Evolutionary conservation across 2,888 invertebrate species (phyloP).

Genomic region (Clunio marinus): DNA sequence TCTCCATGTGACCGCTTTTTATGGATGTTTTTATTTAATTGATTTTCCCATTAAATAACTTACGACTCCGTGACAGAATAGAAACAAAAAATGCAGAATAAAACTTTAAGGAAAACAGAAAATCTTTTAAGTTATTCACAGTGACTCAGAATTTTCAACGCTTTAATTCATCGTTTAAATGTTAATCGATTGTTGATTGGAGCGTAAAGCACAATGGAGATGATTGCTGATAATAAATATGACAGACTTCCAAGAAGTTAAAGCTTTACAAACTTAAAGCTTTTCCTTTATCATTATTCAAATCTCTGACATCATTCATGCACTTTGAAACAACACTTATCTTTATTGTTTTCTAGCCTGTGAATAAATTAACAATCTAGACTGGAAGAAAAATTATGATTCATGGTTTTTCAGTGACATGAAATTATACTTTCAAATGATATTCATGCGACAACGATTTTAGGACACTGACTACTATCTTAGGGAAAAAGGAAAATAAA

Average conservation of each 20-base stretch:
- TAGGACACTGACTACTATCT: slow-evolving; percentile 39
- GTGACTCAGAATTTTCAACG: slow-evolving; percentile 13
- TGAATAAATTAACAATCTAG: slow-evolving; percentile 35
- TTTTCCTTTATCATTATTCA: no score
- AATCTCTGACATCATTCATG: not conserved
- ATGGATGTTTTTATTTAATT: slow-evolving; percentile 35
- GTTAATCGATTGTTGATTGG: slow-evolving; percentile 24
- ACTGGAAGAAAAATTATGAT: slow-evolving; percentile 19
- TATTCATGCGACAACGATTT: slow-evolving; percentile 22
- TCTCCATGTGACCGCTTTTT: slow-evolving; percentile 26
- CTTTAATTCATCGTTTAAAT: slow-evolving; percentile 29
- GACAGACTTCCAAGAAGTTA: no score
- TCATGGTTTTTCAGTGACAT: slow-evolving; percentile 35
- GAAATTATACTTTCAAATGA: slow-evolving; percentile 39
- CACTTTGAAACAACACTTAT: slow-evolving; percentile 6
- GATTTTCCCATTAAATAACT: slow-evolving; percentile 26
- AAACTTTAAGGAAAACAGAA: slow-evolving; percentile 5
- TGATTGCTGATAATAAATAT: slow-evolving; percentile 7
- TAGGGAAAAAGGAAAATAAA: not conserved
- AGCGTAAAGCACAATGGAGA: slow-evolving; percentile 18
- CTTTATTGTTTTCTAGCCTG: not conserved
- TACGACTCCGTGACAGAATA: slow-evolving; percentile 30
- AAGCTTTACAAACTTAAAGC: no score
- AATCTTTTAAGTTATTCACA: not conserved
- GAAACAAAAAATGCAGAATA: not conserved